Evolutionary conservation across 2,888 invertebrate genomes (phyloP), one percentile per base, ranked within the genome.

Genomic region (Parapristionchus giblindavisi): DNA sequence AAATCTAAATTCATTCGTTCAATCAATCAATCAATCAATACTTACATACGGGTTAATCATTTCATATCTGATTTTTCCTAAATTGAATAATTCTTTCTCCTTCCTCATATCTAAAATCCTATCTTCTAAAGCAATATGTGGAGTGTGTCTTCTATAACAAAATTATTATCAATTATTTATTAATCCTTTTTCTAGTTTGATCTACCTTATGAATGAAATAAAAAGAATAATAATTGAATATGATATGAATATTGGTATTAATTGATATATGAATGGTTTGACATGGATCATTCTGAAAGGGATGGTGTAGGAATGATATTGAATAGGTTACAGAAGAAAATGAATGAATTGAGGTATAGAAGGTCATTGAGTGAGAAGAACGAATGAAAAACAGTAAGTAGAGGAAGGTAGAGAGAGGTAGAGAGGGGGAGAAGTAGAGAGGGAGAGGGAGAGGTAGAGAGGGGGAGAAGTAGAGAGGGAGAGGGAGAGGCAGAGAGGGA

Each of bases 381-480:
- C 27, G 8, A 32, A 36, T 34, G 60, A 6, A 38, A 61, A 60
- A 60, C 17, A 27, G 58, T 21, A 34, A 58, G 58, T 32, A 17
- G 38, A 52, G 27, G 61, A 60, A 40, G 38, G 32, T 14, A 61
- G 61, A 21, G 3, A 38, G 61, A 27, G 24, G 61, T 24, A 61
- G 34, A 36, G 34, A 36, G 34, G 29, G 34, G 60, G 38, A 38
- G 52, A 52, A 52, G n/a, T n/a, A n/a, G n/a, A 52, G 5, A n/a
- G n/a, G n/a, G n/a, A n/a, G n/a, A n/a, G n/a, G n/a, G n/a, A n/a
- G 61, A 61, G 29, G 58, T 17, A 58, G 58, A 21, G 29, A 32
- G 29, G 32, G 58, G n/a, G 17, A 60, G 17, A 21, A 3, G 34
- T n/a, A 34, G 60, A 60, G 60, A 34, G n/a, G 34, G n/a, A 36